Percentiles rank a stretch among this genome's conserved stretches.
These are phyloP conservation scores for Crotalus horridus DNA, from an alignment of 2,113 vertebrate genomes.

Conservation along the genomic window DNA sequence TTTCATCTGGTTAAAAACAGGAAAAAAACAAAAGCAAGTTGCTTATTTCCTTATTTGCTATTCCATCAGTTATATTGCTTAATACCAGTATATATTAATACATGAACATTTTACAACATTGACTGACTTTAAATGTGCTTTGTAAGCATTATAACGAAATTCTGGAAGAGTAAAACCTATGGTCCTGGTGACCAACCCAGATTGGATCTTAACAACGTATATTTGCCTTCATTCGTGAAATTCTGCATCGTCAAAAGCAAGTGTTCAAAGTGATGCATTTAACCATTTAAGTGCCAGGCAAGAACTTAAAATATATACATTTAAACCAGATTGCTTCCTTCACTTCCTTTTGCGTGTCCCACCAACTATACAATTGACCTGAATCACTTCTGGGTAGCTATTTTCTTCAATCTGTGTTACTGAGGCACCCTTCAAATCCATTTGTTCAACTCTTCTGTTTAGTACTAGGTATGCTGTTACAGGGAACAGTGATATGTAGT, in stretches of 20 bases:
- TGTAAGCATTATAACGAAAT: background rate
- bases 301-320: background rate
- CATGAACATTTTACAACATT: background rate
- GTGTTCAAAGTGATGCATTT: background rate
- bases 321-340: background rate
- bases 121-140: background rate
- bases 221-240: background rate
- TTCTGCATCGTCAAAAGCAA: background rate
- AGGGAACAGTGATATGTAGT: background rate
- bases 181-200: background rate
- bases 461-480: background rate
- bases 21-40: background rate
- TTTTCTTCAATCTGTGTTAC: background rate
- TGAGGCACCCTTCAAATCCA: background rate
- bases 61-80: background rate
- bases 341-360: background rate
- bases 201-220: background rate
- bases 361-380: background rate
- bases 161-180: background rate
- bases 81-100: background rate
- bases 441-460: background rate
- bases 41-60: background rate
- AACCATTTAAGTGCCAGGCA: background rate
- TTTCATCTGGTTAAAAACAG: background rate
- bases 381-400: background rate